phyloP scores from a whole-genome alignment of 1,140 invertebrate genomes.

The Drosophila quadrilineata region DNA sequence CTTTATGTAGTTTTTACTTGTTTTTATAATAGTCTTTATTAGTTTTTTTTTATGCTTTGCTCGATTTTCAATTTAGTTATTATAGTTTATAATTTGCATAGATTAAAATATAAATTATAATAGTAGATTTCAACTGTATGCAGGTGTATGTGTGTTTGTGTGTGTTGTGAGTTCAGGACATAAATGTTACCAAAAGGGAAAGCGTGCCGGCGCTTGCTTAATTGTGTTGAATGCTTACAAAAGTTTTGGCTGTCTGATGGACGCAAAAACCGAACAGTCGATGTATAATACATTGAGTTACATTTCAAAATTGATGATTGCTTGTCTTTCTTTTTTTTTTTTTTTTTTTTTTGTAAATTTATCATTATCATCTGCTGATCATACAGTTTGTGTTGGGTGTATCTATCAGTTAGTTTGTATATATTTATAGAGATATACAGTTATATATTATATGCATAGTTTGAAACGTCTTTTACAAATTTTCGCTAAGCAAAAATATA shows the following conservation, averaged over 20 bases:
- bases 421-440: slow-evolving; percentile 29
- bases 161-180: too few species aligned
- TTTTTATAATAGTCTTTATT: slow-evolving; percentile 72
- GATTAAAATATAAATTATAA: slow-evolving; percentile 55
- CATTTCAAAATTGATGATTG: too few species aligned
- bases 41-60: slow-evolving; percentile 51
- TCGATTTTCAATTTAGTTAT: slow-evolving; percentile 35
- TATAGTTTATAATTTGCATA: slow-evolving; percentile 41
- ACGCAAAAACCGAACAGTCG: slow-evolving; percentile 15
- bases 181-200: slow-evolving; percentile 30
- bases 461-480: slow-evolving; percentile 33
- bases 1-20: slow-evolving; percentile 29
- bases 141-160: too few species aligned
- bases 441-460: slow-evolving; percentile 31
- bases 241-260: neutral
- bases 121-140: slow-evolving; percentile 4
- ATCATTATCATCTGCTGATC: too few species aligned
- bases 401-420: too few species aligned
- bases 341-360: slow-evolving; percentile 12
- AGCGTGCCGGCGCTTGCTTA: slow-evolving; percentile 57
- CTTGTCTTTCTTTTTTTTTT: slow-evolving; percentile 22
- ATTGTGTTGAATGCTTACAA: slow-evolving; percentile 12
- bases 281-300: slow-evolving; percentile 31
- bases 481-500: slow-evolving; percentile 70
- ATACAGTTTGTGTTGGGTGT: too few species aligned